Conservation (phyloP, 2,888 invertebrate species). For the Meiosimyza decipiens region DNA sequence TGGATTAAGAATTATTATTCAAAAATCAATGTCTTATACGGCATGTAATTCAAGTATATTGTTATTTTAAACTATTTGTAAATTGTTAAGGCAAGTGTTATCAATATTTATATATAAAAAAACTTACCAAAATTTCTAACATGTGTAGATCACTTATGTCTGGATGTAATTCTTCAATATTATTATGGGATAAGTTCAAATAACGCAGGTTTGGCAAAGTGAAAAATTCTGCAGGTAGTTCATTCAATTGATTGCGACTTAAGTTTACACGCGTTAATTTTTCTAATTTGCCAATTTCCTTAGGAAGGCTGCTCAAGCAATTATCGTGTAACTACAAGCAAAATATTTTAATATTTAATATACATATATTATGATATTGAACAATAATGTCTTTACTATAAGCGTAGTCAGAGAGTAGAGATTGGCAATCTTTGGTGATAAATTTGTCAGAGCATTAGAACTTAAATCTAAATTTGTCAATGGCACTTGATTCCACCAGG, state of each 20-base stretch:
- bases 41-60: no score
- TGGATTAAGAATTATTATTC: no score
- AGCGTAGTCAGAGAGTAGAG: slow-evolving; percentile 76
- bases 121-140: slow-evolving; percentile 77
- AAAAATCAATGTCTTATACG: no score
- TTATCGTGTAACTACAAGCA: slow-evolving; percentile 84
- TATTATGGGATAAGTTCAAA: slow-evolving; percentile 81
- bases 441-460: slow-evolving; percentile 75
- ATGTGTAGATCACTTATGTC: slow-evolving; percentile 83
- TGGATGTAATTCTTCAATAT: slow-evolving; percentile 74
- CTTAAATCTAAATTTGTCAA: slow-evolving; percentile 82
- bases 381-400: slow-evolving; percentile 69
- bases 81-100: no score
- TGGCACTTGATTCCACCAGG: slow-evolving; percentile 88
- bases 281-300: slow-evolving; percentile 77
- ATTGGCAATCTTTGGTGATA: slow-evolving; percentile 75
- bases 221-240: slow-evolving; percentile 75
- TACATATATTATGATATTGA: background rate
- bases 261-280: slow-evolving; percentile 76
- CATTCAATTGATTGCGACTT: slow-evolving; percentile 75
- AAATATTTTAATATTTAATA: slow-evolving; percentile 41
- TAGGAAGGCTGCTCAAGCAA: slow-evolving; percentile 77
- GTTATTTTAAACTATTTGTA: no score
- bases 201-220: slow-evolving; percentile 76
- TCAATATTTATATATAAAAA: no score